Percentiles rank a stretch among this genome's conserved stretches.
These are phyloP conservation scores for Podarcis cretensis DNA, from an alignment of 2,113 vertebrate genomes.

Conservation along the genomic window DNA sequence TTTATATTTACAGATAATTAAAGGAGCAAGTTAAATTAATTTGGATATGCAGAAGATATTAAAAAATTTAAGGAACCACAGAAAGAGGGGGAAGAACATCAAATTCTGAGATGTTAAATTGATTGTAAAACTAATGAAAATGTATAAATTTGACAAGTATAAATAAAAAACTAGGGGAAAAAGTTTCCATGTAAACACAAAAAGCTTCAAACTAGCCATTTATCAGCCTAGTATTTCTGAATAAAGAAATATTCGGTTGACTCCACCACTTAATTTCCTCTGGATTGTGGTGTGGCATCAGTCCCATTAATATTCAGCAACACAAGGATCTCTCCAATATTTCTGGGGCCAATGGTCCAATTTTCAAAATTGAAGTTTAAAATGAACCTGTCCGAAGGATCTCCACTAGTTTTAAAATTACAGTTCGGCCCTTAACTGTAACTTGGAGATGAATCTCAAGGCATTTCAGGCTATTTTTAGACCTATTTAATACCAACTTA, in stretches of 20 bases:
- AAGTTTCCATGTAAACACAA: not conserved
- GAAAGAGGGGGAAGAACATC: no score
- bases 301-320: not conserved
- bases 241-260: not conserved
- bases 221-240: not conserved
- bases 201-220: not conserved
- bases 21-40: no score
- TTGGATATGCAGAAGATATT: no score
- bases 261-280: not conserved
- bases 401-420: not conserved
- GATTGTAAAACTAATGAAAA: no score
- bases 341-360: not conserved
- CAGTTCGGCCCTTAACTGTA: conserved; percentile 3
- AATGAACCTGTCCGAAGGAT: not conserved
- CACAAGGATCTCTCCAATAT: not conserved
- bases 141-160: no score
- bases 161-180: no score
- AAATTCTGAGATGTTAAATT: no score
- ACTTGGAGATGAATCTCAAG: conserved; percentile 28
- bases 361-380: not conserved
- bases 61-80: no score
- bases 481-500: not conserved
- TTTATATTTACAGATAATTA: no score
- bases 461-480: conserved; percentile 7
- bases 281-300: not conserved